Conservation (phyloP, 1,140 invertebrate species). For the Matsumurasca onukii region DNA sequence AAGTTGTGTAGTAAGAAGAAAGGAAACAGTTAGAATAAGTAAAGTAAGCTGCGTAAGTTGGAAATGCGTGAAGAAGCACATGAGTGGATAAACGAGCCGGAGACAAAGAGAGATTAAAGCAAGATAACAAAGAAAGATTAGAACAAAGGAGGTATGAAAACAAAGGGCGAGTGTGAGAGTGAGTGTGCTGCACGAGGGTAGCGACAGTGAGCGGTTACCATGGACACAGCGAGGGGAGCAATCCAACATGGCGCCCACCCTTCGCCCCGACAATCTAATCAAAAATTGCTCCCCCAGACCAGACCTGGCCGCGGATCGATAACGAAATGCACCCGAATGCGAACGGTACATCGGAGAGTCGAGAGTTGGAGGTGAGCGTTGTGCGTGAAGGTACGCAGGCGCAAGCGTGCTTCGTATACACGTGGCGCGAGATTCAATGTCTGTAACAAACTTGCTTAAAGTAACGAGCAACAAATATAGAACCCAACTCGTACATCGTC, state of each 20-base stretch:
- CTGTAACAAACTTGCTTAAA: too few relatives aligned
- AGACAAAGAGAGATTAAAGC: constrained; percentile 14
- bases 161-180: constrained; percentile 17
- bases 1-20: too few relatives aligned
- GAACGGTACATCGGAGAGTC: too few relatives aligned
- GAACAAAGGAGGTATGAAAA: constrained; percentile 22
- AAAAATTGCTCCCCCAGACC: constrained; percentile 25
- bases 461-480: too few relatives aligned
- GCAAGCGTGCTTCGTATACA: too few relatives aligned
- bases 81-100: constrained; percentile 14
- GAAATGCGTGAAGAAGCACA: neutral
- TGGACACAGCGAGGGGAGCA: neutral
- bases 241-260: constrained; percentile 8
- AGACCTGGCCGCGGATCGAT: too few relatives aligned
- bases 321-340: constrained; percentile 16
- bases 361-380: neutral
- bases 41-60: neutral
- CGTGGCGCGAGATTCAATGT: too few relatives aligned
- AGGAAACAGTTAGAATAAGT: too few relatives aligned
- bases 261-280: constrained; percentile 26
- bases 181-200: neutral
- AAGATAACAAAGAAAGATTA: constrained; percentile 24
- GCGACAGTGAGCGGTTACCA: neutral
- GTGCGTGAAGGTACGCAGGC: too few relatives aligned
- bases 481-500: too few relatives aligned